phyloP scores from a whole-genome alignment of 2,113 vertebrate species.

The Neolamprologus kungweensis region DNA sequence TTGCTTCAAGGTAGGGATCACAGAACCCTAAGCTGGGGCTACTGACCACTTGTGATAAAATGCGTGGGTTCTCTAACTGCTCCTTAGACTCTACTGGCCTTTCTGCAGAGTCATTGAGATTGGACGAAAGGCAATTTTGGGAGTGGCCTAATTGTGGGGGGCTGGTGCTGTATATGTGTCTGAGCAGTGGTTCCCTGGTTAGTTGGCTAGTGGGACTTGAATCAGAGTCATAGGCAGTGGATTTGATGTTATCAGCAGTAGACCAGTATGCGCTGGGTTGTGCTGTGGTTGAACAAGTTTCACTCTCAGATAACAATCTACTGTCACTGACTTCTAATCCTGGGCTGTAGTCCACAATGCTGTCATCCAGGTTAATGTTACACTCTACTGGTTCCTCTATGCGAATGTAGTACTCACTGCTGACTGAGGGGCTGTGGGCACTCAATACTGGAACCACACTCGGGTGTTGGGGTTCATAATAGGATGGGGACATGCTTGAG shows the following conservation, averaged over 20 bases:
- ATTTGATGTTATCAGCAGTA: constrained; percentile 44
- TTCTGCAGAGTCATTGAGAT: constrained; percentile 29
- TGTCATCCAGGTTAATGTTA: constrained; percentile 78
- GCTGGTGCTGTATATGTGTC: constrained; percentile 25
- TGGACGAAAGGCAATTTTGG: constrained; percentile 41
- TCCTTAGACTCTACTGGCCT: constrained; percentile 40
- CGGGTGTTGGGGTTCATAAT: constrained; percentile 77
- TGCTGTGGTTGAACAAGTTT: background rate
- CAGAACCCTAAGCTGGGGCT: constrained; percentile 68
- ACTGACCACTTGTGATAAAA: constrained; percentile 65
- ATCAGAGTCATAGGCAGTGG: constrained; percentile 64
- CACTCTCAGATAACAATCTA: constrained; percentile 41
- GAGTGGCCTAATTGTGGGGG: constrained; percentile 25
- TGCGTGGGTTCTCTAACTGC: constrained; percentile 67
- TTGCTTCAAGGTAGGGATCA: constrained; percentile 67
- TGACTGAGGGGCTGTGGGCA: constrained; percentile 89
- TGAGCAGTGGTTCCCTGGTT: constrained; percentile 78
- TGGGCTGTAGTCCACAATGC: constrained; percentile 69
- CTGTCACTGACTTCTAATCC: constrained; percentile 53
- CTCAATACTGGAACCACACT: constrained; percentile 90
- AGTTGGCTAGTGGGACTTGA: constrained; percentile 73
- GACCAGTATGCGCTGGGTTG: constrained; percentile 63
- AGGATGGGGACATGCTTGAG: constrained; percentile 78
- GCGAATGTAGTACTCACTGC: constrained; percentile 94
- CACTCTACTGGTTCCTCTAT: constrained; percentile 84